Base-by-base conservation (phyloP, 2,797 vertebrate species). In the Coreius guichenoti region DNA sequence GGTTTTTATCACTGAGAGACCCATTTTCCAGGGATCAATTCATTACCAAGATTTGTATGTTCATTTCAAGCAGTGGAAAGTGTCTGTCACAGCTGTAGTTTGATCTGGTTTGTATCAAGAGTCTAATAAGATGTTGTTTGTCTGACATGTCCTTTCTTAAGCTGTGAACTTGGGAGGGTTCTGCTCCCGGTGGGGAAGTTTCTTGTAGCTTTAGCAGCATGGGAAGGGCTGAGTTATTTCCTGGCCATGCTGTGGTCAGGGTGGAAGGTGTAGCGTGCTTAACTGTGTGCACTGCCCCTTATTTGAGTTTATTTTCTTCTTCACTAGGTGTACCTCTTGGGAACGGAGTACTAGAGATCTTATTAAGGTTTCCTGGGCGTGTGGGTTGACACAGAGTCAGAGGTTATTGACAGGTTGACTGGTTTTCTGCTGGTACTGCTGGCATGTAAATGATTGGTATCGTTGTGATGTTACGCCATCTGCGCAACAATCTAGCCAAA, bases 161-260 rank as follows among this genome's bases (percentile, higher is more conserved):
- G 73, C 73, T 75, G 73, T 68, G 73, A 68, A 68, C 47, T 31
- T 91, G 90, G 87, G 91, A 91, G 90, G 87, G 88, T 89, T 69
- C 87, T 65, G 26, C 83, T 91, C 91, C 90, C 87, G 61, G 84
- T 67, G 89, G 92, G 92, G 92, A 91, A 90, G 90, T 92, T 92
- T 92, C 90, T 89, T 89, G 92, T 92, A 92, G 91, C 89, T 91
- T 91, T 94, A 94, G 94, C 94, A 93, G 93, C 92, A 93, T 93
- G 90, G 89, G 93, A 95, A 94, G 92, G 92, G 92, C 92, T 86
- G 91, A 88, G 89, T 92, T 93, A 92, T 91, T 94, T 93, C 91
- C 91, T 89, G 89, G 92, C 90, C 93, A 90, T 91, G 74, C 90
- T 91, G 94, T 87, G 93, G 93, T 92, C 90, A 89, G 90, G 90